Base-by-base conservation (phyloP, 2,797 vertebrate species). In the Cygnus olor region DNA sequence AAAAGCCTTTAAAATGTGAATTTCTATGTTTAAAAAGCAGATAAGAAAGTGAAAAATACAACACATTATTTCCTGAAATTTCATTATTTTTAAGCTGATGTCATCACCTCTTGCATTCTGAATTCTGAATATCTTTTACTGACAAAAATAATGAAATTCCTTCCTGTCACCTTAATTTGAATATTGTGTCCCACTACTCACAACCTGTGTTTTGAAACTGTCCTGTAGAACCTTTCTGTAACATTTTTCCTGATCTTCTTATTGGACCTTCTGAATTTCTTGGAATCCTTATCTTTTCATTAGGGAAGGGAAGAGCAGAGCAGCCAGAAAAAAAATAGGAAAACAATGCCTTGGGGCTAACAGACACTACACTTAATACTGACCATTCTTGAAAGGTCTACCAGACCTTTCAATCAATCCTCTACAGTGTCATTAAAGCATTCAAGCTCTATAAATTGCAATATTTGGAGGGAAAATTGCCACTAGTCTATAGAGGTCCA, bases 401-500 rank as follows among this genome's bases (percentile, higher is more conserved):
- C 1, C 36, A 69, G 6, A 2, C 21, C 10, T 58, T 54, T 91
- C 71, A 71, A 64, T 0, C 47, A 40, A 73, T 42, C 21, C 11
- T 58, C 27, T 91, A 2, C 11, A 44, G 3, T 5, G 30, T 38
- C 61, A 49, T 10, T 71, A 89, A 95, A 68, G 5, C 30, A 32
- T 65, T 69, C 16, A 78, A 78, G 4, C 2, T 6, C 32, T 45
- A 8, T 21, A 72, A 66, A 84, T 0, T 36, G 4, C 25, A 79
- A 6, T 64, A 74, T 30, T 68, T 71, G 28, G 28, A 65, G 8
- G 27, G 11, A 34, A 85, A 34, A 42, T 13, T 16, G 27, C 14
- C 53, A n/a, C 1, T 2, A 32, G n/a, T 40, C 53, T 19, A 51
- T 0, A 64, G n/a, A 74, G 6, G 9, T 47, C 5, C 1, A 19